phyloP scores from a whole-genome alignment of 1,140 invertebrate species.

The Hypothenemus hampei region DNA sequence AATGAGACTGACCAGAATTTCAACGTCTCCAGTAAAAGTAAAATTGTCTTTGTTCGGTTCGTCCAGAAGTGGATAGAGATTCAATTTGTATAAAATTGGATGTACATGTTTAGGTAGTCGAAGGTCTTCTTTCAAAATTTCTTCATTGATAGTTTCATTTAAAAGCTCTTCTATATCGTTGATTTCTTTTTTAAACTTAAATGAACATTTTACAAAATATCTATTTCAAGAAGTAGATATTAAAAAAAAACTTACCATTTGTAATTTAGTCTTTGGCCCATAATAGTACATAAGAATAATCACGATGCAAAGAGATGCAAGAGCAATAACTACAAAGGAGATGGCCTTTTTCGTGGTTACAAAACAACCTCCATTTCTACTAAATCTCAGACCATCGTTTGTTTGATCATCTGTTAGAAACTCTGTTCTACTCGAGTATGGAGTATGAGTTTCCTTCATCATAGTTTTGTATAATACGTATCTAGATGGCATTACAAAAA shows the following conservation, averaged over 20 bases:
- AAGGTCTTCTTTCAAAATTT: slow-evolving; percentile 29
- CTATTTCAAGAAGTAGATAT: neutral
- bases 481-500: neutral
- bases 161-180: slow-evolving; percentile 39
- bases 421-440: slow-evolving; percentile 32
- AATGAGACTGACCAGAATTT: slow-evolving; percentile 27
- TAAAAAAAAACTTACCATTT: slow-evolving; percentile 29
- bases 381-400: slow-evolving; percentile 31
- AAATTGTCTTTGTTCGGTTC: slow-evolving; percentile 34
- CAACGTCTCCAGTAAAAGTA: slow-evolving; percentile 35
- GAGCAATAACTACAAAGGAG: slow-evolving; percentile 34
- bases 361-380: slow-evolving; percentile 38
- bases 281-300: slow-evolving; percentile 39
- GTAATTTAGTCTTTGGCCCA: slow-evolving; percentile 34
- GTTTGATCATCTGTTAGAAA: slow-evolving; percentile 36
- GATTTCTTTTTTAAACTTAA: slow-evolving; percentile 28
- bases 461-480: slow-evolving; percentile 4
- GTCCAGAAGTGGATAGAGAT: slow-evolving; percentile 36
- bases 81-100: slow-evolving; percentile 34
- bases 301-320: slow-evolving; percentile 32
- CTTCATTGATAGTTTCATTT: slow-evolving; percentile 38
- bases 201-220: neutral
- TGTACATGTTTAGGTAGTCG: slow-evolving; percentile 32
- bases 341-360: slow-evolving; percentile 41
- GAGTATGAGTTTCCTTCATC: slow-evolving; percentile 11